Percentiles rank a stretch among this genome's conserved stretches.
Conservation (phyloP, 2,888 invertebrate genomes). For the Stenichneumon culpator region DNA sequence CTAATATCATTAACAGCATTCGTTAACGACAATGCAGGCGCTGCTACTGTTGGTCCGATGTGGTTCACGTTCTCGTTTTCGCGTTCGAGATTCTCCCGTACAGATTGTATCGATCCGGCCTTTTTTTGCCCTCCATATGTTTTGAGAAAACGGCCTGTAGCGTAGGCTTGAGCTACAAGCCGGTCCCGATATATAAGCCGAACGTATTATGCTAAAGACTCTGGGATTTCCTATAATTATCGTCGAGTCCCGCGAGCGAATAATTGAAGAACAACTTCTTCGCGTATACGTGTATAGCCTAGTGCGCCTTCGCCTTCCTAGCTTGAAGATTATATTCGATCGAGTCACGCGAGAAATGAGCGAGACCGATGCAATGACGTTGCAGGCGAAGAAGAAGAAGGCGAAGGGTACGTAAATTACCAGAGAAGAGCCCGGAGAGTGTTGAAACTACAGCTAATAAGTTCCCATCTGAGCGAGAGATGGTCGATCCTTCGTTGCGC, state of each 20-base stretch:
- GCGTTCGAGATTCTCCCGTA: constrained; percentile 48
- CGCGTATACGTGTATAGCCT: constrained; percentile 28
- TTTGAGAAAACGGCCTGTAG: constrained; percentile 24
- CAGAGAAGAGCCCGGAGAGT: constrained; percentile 15
- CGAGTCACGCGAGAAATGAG: constrained; percentile 66
- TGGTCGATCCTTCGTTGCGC: constrained; percentile 30
- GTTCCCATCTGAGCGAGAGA: constrained; percentile 33
- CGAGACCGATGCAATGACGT: constrained; percentile 54
- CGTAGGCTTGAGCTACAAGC: not conserved
- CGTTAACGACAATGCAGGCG: constrained; percentile 73
- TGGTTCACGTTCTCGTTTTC: constrained; percentile 39
- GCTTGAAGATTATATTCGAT: constrained; percentile 59
- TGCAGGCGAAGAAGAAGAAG: constrained; percentile 27
- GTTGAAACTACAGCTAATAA: constrained; percentile 24
- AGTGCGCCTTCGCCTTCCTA: not conserved
- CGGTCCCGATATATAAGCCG: constrained; percentile 37
- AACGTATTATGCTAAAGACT: constrained; percentile 62
- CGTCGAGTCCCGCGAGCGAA: constrained; percentile 49
- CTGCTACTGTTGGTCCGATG: constrained; percentile 16
- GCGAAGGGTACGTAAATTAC: constrained; percentile 11
- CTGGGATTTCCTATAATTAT: constrained; percentile 64
- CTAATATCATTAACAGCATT: constrained; percentile 78
- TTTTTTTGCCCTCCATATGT: constrained; percentile 2
- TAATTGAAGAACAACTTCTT: constrained; percentile 67
- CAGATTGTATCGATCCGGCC: constrained; percentile 54